A percentile compares a stretch with the other conserved stretches of the same genome.
phyloP scores from a whole-genome alignment of 2,888 invertebrate species.

The Sphaerophoria taeniata region DNA sequence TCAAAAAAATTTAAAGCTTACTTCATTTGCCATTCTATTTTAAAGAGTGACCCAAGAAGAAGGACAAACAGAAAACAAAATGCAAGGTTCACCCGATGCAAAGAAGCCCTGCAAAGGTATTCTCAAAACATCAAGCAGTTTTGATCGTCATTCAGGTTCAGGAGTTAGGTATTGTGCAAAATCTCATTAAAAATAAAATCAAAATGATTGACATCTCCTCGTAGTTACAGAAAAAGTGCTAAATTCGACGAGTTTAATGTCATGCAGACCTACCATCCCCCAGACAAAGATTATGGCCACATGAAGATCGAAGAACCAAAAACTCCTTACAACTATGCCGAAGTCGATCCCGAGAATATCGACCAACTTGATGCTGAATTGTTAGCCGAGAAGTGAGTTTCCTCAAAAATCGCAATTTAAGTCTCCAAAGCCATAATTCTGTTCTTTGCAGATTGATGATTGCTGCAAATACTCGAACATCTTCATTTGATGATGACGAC shows the following conservation, averaged over 20 bases:
- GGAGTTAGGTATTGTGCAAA: slow-evolving; percentile 81
- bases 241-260: slow-evolving; percentile 99
- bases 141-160: slow-evolving; percentile 86
- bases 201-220: background rate
- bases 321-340: slow-evolving; percentile 91
- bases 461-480: slow-evolving; percentile 81
- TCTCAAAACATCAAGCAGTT: slow-evolving; percentile 95
- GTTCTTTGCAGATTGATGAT: slow-evolving; percentile 78
- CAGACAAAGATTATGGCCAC: slow-evolving; percentile 99
- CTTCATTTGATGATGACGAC: slow-evolving; percentile 83
- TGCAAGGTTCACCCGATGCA: slow-evolving; percentile 82
- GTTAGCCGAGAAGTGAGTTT: slow-evolving; percentile 89
- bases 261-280: slow-evolving; percentile 97
- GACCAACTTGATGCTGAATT: slow-evolving; percentile 88
- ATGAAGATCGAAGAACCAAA: slow-evolving; percentile 99
- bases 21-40: too few relatives aligned
- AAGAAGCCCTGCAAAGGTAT: slow-evolving; percentile 88
- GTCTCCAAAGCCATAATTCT: background rate
- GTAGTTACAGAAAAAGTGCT: slow-evolving; percentile 85
- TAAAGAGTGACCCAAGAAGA: too few relatives aligned
- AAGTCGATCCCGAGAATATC: slow-evolving; percentile 84
- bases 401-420: background rate
- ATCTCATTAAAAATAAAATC: background rate
- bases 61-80: slow-evolving; percentile 48
- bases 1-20: too few relatives aligned